These are phyloP conservation scores for Bombus superbus DNA, from an alignment of 1,140 invertebrate species.

Conservation along the genomic window DNA sequence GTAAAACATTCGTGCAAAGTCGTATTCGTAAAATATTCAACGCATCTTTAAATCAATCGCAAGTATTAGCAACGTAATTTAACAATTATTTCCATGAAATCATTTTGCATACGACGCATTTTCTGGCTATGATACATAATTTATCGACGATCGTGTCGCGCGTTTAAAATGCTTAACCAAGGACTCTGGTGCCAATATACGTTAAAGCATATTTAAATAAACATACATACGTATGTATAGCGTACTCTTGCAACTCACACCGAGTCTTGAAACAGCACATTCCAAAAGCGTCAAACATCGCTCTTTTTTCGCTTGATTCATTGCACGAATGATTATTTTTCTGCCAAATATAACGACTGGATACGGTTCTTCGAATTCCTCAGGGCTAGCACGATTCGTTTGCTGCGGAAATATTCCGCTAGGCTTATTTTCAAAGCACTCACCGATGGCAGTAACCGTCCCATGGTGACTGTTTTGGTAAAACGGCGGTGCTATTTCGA, in stretches of 20 bases:
- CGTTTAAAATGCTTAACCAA: not conserved
- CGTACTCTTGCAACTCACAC: too few species aligned
- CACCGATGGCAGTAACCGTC: slow-evolving; percentile 16
- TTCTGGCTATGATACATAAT: not conserved
- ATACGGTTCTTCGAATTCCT: not conserved
- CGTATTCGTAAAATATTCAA: not conserved
- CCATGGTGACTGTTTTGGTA: slow-evolving; percentile 12
- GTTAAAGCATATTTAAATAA: not conserved
- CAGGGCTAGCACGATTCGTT: not conserved
- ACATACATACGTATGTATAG: too few species aligned
- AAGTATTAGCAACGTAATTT: too few species aligned
- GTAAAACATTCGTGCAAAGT: not conserved
- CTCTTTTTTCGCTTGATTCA: not conserved
- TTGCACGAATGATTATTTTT: slow-evolving; percentile 2
- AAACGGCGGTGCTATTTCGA: not conserved
- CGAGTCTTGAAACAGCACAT: not conserved
- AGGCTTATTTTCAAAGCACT: slow-evolving; percentile 37
- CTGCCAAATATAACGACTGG: slow-evolving; percentile 12
- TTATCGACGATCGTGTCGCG: not conserved
- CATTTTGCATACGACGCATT: slow-evolving; percentile 25
- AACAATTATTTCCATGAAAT: not conserved
- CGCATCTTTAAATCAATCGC: not conserved
- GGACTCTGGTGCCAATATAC: not conserved
- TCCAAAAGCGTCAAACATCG: not conserved
- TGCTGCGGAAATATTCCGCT: not conserved